Conservation (phyloP, 1,140 invertebrate genomes). For the Cydia amplana region DNA sequence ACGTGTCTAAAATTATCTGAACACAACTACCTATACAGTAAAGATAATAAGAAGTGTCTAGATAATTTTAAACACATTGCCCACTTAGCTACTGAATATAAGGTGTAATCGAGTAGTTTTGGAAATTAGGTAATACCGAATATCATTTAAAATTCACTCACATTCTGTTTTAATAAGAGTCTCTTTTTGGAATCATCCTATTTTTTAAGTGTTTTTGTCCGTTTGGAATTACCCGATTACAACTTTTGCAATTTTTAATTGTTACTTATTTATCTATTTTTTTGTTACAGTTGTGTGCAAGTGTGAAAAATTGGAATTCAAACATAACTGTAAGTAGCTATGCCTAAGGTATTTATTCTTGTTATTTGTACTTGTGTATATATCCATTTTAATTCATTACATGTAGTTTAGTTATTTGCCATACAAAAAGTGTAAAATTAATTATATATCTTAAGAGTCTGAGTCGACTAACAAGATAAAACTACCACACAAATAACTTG, state of each 20-base stretch:
- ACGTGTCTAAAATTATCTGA: too few species aligned
- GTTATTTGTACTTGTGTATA: neutral
- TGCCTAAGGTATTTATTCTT: neutral
- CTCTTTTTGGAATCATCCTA: too few species aligned
- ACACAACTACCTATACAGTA: too few species aligned
- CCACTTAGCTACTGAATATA: too few species aligned
- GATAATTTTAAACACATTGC: too few species aligned
- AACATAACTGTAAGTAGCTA: neutral
- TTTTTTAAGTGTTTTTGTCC: too few species aligned
- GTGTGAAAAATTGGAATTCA: neutral
- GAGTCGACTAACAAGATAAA: neutral
- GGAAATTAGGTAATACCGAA: too few species aligned
- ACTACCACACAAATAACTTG: neutral
- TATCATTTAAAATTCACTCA: too few species aligned
- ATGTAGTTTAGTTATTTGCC: neutral
- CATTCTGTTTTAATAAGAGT: too few species aligned
- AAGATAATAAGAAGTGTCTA: too few species aligned
- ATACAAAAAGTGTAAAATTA: neutral
- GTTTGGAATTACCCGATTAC: too few species aligned
- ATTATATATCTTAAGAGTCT: neutral
- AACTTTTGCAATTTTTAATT: neutral
- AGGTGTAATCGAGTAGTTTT: too few species aligned
- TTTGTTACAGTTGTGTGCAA: constrained; percentile 19
- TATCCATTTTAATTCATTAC: neutral
- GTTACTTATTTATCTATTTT: neutral